Evolutionary conservation across 1,140 invertebrate species (phyloP).

Genomic region (Ditylenchus dipsaci): DNA sequence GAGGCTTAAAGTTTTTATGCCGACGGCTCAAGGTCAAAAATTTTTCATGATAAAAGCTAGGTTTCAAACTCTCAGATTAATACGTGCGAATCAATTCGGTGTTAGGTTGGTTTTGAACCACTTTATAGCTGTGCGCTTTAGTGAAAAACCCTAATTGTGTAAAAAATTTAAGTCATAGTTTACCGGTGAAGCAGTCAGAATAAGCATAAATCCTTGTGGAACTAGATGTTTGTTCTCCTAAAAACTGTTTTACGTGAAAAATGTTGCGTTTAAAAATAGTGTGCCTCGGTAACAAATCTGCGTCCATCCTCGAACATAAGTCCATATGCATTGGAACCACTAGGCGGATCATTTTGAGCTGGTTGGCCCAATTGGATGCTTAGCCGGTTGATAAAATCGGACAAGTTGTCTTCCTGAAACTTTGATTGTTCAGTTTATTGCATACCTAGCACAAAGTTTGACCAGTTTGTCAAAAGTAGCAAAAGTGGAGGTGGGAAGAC

Average conservation of each 20-base stretch:
- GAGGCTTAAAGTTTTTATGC: no score
- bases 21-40: no score
- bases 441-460: neutral
- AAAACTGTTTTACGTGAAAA: neutral
- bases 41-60: no score
- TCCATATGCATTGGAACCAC: slow-evolving; percentile 17
- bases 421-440: slow-evolving; percentile 2
- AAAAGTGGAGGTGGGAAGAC: slow-evolving; percentile 26
- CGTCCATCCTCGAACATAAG: slow-evolving; percentile 42
- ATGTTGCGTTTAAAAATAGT: neutral
- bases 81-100: no score
- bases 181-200: slow-evolving; percentile 43
- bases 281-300: slow-evolving; percentile 35
- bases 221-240: slow-evolving; percentile 35
- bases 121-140: no score
- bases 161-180: slow-evolving; percentile 6
- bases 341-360: neutral
- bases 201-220: slow-evolving; percentile 42
- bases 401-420: slow-evolving; percentile 31
- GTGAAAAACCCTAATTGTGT: slow-evolving; percentile 1
- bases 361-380: slow-evolving; percentile 25
- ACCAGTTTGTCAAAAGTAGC: slow-evolving; percentile 43
- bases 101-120: no score
- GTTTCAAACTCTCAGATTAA: no score
- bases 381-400: slow-evolving; percentile 29